Percentiles rank a stretch among this genome's conserved stretches.
Conservation (phyloP, 2,888 invertebrate genomes). For the Synergus umbraculus region DNA sequence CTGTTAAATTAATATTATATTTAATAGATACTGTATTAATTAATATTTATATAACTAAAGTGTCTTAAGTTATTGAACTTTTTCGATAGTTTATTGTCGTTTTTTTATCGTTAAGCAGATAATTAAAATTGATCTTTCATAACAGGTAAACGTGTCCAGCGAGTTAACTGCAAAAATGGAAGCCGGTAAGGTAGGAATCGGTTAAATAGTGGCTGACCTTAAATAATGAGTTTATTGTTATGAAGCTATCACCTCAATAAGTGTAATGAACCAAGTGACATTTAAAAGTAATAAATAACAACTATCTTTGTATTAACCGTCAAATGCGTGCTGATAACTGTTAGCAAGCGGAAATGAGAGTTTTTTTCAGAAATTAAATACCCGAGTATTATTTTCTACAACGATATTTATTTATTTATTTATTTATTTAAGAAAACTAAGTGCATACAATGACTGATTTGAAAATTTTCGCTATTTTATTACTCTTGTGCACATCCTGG, state of each 20-base stretch:
- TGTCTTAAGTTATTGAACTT: not conserved
- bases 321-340: not conserved
- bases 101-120: not conserved
- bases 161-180: too few relatives aligned
- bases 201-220: too few relatives aligned
- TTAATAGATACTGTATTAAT: too few relatives aligned
- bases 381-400: not conserved
- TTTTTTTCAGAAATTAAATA: not conserved
- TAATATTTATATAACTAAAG: too few relatives aligned
- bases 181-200: too few relatives aligned
- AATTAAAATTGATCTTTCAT: too few relatives aligned
- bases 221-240: too few relatives aligned
- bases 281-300: not conserved
- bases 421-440: not conserved
- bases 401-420: not conserved
- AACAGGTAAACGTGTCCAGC: too few relatives aligned
- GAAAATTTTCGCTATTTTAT: not conserved
- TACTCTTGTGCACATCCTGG: not conserved
- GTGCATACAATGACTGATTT: not conserved
- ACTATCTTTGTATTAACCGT: not conserved
- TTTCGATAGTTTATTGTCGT: too few relatives aligned
- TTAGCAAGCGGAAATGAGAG: not conserved
- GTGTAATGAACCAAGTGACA: not conserved
- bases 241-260: too few relatives aligned
- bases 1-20: too few relatives aligned